A percentile compares a stretch with the other conserved stretches of the same genome.
Conservation (phyloP, 2,113 vertebrate genomes). For the Rallus limicola region DNA sequence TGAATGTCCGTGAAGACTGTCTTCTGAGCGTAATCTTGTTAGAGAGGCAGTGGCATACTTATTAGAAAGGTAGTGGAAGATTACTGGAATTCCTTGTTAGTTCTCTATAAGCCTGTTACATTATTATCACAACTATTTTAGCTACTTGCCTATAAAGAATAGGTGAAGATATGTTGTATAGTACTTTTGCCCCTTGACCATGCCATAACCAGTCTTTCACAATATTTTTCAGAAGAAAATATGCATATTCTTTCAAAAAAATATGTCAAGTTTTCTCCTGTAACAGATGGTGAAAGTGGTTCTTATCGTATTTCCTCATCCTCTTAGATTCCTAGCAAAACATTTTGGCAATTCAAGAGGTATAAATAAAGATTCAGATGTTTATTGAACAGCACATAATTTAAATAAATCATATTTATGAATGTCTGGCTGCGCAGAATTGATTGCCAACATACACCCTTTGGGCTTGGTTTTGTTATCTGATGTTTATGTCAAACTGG, state of each 20-base stretch:
- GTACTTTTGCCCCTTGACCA: constrained; percentile 21
- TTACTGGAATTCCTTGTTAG: not conserved
- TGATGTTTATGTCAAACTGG: constrained; percentile 29
- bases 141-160: not conserved
- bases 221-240: constrained; percentile 36
- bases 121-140: not conserved
- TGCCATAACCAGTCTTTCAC: constrained; percentile 15
- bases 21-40: not conserved
- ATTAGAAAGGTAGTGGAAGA: not conserved
- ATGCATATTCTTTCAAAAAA: constrained; percentile 4
- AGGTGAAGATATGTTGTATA: not conserved
- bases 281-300: constrained; percentile 48
- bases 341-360: constrained; percentile 29
- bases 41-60: not conserved
- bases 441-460: constrained; percentile 21
- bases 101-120: not conserved
- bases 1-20: not conserved
- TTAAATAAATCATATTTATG: constrained; percentile 55
- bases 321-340: constrained; percentile 29
- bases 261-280: constrained; percentile 8
- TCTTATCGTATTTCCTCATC: constrained; percentile 33
- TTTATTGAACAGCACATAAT: constrained; percentile 42
- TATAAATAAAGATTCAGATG: constrained; percentile 51
- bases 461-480: constrained; percentile 6
- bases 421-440: constrained; percentile 27